Conservation (phyloP, 2,113 vertebrate genomes). For the Melanerpes formicivorus region DNA sequence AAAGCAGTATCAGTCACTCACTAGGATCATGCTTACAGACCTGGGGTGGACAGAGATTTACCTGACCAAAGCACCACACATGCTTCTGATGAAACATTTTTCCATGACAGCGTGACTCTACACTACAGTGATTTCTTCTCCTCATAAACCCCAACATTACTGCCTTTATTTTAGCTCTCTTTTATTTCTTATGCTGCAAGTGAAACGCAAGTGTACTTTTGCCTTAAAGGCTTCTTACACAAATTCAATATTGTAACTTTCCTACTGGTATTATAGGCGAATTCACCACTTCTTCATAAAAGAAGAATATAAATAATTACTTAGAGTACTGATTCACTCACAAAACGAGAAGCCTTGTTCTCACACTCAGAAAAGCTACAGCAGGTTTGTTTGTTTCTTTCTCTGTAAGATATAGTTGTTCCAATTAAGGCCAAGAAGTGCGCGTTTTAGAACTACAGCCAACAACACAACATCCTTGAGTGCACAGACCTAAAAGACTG, state of each 20-base stretch:
- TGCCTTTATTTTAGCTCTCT: not conserved
- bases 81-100: not conserved
- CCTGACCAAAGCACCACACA: not conserved
- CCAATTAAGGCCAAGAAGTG: conserved; percentile 68
- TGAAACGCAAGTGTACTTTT: not conserved
- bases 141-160: not conserved
- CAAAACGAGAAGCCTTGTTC: conserved; percentile 2
- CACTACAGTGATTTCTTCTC: not conserved
- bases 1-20: not conserved
- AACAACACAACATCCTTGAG: conserved; percentile 40
- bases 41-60: not conserved
- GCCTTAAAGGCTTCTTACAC: not conserved
- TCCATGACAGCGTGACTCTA: not conserved
- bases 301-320: conserved; percentile 71
- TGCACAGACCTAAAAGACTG: conserved; percentile 49
- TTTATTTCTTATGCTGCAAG: not conserved
- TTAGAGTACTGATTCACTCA: conserved; percentile 60
- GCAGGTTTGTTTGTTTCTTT: conserved; percentile 12
- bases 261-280: conserved; percentile 52
- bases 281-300: conserved; percentile 31
- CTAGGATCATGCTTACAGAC: not conserved
- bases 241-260: conserved; percentile 27
- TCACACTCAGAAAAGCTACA: conserved; percentile 35
- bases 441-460: conserved; percentile 58
- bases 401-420: conserved; percentile 42